phyloP scores from a whole-genome alignment of 2,888 invertebrate genomes.

The Pseudococcus longispinus region DNA sequence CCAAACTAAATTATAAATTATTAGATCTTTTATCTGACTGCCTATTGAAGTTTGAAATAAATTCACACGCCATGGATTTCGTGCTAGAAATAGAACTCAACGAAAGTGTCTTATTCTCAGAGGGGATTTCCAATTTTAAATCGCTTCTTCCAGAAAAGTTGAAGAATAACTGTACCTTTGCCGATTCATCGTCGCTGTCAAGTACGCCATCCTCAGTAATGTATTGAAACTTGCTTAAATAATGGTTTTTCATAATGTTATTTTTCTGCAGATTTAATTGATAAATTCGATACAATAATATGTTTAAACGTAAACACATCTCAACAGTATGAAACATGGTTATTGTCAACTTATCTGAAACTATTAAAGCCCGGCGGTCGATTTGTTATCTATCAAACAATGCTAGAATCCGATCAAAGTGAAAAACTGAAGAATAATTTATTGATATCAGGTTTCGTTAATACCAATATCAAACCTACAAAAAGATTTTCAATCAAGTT shows the following conservation, averaged over 20 bases:
- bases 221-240: too few species aligned
- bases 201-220: not conserved
- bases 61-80: not conserved
- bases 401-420: not conserved
- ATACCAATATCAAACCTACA: not conserved
- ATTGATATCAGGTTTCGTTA: constrained; percentile 46
- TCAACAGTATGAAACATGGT: not conserved
- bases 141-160: not conserved
- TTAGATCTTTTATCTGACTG: not conserved
- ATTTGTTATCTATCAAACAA: not conserved
- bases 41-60: not conserved
- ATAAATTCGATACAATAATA: not conserved
- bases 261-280: not conserved
- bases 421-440: constrained; percentile 40
- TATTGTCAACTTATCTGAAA: not conserved
- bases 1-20: too few species aligned
- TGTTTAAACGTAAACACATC: not conserved
- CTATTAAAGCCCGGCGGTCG: not conserved
- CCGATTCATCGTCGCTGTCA: not conserved
- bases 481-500: not conserved
- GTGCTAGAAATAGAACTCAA: not conserved
- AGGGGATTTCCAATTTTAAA: not conserved
- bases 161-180: not conserved
- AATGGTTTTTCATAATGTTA: too few species aligned
- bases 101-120: not conserved